A percentile compares a stretch with the other conserved stretches of the same genome.
Conservation (phyloP, 1,140 invertebrate genomes). For the Pinna nobilis region DNA sequence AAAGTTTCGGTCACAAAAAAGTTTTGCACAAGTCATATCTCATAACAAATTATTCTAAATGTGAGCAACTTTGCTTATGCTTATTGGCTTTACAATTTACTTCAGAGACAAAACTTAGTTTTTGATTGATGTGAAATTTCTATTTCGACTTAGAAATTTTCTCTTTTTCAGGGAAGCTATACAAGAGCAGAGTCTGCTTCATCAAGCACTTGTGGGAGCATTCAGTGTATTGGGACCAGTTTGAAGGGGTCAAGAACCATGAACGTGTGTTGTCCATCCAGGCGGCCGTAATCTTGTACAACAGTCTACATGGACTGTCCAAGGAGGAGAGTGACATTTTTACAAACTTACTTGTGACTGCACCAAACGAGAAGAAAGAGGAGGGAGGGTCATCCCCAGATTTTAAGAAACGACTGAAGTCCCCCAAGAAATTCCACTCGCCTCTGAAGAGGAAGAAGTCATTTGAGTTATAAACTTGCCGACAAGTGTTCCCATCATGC, state of each 20-base stretch:
- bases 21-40: no score
- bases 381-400: neutral
- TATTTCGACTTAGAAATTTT: neutral
- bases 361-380: slow-evolving; percentile 44
- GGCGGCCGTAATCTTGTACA: slow-evolving; percentile 68
- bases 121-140: neutral
- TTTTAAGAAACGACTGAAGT: slow-evolving; percentile 11
- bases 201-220: slow-evolving; percentile 72
- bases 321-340: slow-evolving; percentile 34
- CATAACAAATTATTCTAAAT: neutral
- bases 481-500: no score
- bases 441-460: slow-evolving; percentile 48
- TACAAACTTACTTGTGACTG: slow-evolving; percentile 37
- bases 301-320: slow-evolving; percentile 38
- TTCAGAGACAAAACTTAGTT: neutral
- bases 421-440: slow-evolving; percentile 32
- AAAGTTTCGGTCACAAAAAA: no score
- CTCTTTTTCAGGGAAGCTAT: slow-evolving; percentile 67
- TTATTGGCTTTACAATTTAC: neutral
- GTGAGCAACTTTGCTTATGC: neutral
- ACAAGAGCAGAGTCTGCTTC: slow-evolving; percentile 71
- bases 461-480: no score
- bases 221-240: slow-evolving; percentile 69
- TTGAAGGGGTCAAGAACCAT: slow-evolving; percentile 68
- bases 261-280: slow-evolving; percentile 70